Conservation (phyloP, 2,113 vertebrate species). For the Donacobius atricapilla region DNA sequence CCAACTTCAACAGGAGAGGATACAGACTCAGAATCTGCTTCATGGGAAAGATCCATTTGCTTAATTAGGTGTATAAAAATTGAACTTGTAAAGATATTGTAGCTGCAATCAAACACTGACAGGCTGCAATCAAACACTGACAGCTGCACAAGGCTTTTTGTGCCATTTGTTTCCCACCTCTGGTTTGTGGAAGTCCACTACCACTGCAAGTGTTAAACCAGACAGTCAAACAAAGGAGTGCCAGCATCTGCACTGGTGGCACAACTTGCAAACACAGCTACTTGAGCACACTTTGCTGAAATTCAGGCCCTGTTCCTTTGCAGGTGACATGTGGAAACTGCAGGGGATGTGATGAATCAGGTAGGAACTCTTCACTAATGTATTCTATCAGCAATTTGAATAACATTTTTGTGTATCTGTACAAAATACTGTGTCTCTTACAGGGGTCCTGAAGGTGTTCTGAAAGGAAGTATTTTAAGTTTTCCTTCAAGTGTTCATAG, state of each 20-base stretch:
- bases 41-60: fast-evolving
- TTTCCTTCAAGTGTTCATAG: not conserved
- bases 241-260: not conserved
- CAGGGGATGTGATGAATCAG: not conserved
- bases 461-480: not conserved
- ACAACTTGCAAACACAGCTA: not conserved
- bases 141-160: not conserved
- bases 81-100: not conserved
- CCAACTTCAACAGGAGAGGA: fast-evolving
- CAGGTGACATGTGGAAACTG: not conserved
- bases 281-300: fast-evolving
- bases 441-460: not conserved
- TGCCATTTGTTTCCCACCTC: fast-evolving
- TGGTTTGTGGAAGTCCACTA: not conserved
- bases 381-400: not conserved
- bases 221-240: not conserved
- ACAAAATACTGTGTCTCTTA: not conserved
- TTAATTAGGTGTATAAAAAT: not conserved
- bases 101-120: not conserved
- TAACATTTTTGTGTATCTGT: not conserved
- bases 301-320: not conserved
- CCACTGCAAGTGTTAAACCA: not conserved
- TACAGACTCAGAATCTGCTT: not conserved
- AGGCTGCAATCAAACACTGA: not conserved
- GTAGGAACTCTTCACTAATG: not conserved